A percentile compares a stretch with the other conserved stretches of the same genome.
These are phyloP conservation scores for Pica pica DNA, from an alignment of 2,113 vertebrate genomes.

Conservation along the genomic window DNA sequence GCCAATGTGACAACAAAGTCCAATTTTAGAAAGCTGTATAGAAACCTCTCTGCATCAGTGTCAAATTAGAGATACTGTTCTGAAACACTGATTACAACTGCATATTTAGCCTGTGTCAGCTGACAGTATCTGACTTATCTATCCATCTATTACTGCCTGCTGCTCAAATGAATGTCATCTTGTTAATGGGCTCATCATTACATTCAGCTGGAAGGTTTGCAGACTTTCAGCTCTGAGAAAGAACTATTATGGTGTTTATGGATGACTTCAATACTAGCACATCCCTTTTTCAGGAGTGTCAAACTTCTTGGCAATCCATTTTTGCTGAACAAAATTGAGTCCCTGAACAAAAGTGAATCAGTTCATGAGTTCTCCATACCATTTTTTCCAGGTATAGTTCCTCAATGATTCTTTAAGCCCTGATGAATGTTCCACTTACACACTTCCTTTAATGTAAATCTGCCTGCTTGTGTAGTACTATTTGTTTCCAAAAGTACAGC, in stretches of 20 bases:
- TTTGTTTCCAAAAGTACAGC: not conserved
- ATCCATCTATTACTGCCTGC: conserved; percentile 32
- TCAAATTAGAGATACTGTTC: conserved; percentile 30
- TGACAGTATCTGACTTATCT: conserved; percentile 59
- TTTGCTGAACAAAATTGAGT: conserved; percentile 34
- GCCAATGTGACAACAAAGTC: conserved; percentile 27
- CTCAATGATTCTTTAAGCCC: not conserved
- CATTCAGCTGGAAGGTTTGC: conserved; percentile 42
- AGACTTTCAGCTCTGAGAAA: conserved; percentile 42
- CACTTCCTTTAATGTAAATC: not conserved
- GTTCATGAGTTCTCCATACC: not conserved
- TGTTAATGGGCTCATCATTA: conserved; percentile 58
- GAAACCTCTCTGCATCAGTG: conserved; percentile 31
- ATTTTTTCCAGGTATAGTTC: not conserved
- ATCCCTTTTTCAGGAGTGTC: not conserved
- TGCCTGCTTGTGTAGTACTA: not conserved
- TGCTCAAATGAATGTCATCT: conserved; percentile 51
- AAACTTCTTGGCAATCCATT: conserved; percentile 30
- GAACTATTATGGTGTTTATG: conserved; percentile 17
- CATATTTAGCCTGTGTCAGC: conserved; percentile 49
- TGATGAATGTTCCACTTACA: not conserved
- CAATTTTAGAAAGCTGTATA: conserved; percentile 1
- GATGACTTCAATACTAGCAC: conserved; percentile 32
- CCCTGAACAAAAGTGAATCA: not conserved
- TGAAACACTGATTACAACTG: conserved; percentile 59